phyloP scores from a whole-genome alignment of 2,888 invertebrate genomes.

The Sepioteuthis lessoniana region DNA sequence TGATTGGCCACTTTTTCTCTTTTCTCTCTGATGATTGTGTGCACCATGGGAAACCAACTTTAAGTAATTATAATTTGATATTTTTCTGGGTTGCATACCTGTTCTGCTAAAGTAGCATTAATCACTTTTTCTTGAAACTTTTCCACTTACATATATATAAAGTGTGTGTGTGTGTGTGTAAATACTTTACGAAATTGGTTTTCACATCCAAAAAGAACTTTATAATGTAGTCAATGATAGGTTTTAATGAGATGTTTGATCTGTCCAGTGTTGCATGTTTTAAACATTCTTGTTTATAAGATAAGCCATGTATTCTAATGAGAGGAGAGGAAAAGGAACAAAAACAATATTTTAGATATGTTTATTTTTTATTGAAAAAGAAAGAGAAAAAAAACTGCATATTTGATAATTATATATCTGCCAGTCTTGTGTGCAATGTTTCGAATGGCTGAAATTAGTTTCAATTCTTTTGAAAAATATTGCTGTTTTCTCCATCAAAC shows the following conservation, averaged over 20 bases:
- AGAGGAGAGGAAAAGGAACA: neutral
- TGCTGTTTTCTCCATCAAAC: conserved; percentile 21
- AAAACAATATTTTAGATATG: neutral
- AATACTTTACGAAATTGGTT: no score
- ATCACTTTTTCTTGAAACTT: no score
- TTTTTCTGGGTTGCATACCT: no score
- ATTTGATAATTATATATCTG: conserved; percentile 33
- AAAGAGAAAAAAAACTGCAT: neutral
- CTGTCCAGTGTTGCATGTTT: neutral
- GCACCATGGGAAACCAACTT: no score
- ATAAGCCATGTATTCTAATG: neutral
- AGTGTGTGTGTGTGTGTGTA: no score
- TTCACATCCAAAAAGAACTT: neutral
- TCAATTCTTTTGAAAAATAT: conserved; percentile 13
- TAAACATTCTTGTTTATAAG: conserved; percentile 33
- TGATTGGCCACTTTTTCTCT: no score
- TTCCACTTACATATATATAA: no score
- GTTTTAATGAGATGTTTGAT: conserved; percentile 33
- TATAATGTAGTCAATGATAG: neutral
- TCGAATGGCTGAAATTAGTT: neutral
- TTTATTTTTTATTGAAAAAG: neutral
- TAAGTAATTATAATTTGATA: no score
- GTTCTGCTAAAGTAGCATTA: no score
- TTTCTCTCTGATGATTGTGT: no score
- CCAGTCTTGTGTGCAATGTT: conserved; percentile 33